Base-by-base conservation (phyloP, 2,888 invertebrate species). In the Cantharis lateralis region DNA sequence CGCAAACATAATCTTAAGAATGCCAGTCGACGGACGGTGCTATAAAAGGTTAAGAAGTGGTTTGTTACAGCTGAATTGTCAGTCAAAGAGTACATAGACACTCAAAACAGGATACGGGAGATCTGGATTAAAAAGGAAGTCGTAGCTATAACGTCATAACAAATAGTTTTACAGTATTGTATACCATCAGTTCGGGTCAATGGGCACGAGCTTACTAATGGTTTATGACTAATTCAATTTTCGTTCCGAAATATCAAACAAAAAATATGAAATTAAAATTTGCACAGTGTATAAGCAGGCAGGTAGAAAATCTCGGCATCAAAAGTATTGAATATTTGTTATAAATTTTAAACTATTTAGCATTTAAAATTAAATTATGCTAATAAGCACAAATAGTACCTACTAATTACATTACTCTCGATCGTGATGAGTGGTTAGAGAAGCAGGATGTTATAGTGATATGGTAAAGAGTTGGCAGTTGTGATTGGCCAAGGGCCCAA, bases 101-200 rank as follows among this genome's bases (percentile, higher is more conserved):
- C 76, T 78, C 78, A 68, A 62, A 72, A 82, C 86, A 85, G 87
- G 87, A 87, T 86, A 85, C 85, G 85, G 86, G 87, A 87, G 85
- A 85, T 86, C 85, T 86, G 85, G 84, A 83, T 86, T 86, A 84
- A 86, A 85, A 84, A 86, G 86, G 87, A 86, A 86, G 84, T 84
- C 82, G 80, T 82, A 79, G 83, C 82, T 84, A 66, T 75, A 82
- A 81, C 80, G 68, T 68, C 61, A 71, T 70, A 78, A 76, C 72
- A 76, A 78, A 76, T 72, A 77, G 74, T 66, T 75, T 48, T 48
- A 48, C 48, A 48, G 48, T 48, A 48, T 48, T 48, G 48, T 48
- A 68, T 81, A 80, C 79, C 78, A 78, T 78, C 70, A 76, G 75
- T 80, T 81, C 82, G 78, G 82, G 82, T 83, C 82, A 82, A 28